Conservation (phyloP, 2,113 vertebrate species). For the Macquaria australasica region DNA sequence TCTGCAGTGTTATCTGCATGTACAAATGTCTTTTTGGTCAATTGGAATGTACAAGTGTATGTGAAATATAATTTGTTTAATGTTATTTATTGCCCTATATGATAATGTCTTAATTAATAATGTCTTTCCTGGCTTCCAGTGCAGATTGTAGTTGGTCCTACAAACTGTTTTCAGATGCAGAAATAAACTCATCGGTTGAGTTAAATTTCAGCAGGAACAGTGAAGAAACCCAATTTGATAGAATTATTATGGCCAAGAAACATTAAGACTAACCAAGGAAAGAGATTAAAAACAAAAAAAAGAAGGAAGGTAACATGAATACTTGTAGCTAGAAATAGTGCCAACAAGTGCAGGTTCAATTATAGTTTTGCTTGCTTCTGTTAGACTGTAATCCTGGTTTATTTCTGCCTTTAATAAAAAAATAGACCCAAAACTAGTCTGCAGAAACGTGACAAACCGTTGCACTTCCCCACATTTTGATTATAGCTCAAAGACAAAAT, state of each 20-base stretch:
- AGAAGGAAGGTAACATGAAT: background rate
- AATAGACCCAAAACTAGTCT: background rate
- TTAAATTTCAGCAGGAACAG: background rate
- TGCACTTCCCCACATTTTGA: constrained; percentile 7
- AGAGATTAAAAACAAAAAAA: background rate
- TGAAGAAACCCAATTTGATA: background rate
- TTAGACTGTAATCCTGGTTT: background rate
- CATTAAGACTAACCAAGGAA: background rate
- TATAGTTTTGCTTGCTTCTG: background rate
- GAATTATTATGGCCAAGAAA: background rate
- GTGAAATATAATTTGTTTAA: background rate
- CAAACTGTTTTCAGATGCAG: background rate
- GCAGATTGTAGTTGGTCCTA: background rate
- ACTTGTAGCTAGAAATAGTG: background rate
- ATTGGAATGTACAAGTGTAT: background rate
- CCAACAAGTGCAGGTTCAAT: background rate
- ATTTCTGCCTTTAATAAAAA: constrained; percentile 7
- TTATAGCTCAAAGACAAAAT: background rate
- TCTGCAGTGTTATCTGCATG: background rate
- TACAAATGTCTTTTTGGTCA: background rate
- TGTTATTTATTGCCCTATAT: background rate
- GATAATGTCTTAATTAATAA: background rate
- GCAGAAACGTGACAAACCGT: background rate
- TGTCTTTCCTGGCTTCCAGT: background rate
- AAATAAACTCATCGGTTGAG: background rate